Evolutionary conservation across 2,113 vertebrate genomes (phyloP), one percentile per base, ranked within the genome.

Genomic region (Pygoscelis antarcticus): DNA sequence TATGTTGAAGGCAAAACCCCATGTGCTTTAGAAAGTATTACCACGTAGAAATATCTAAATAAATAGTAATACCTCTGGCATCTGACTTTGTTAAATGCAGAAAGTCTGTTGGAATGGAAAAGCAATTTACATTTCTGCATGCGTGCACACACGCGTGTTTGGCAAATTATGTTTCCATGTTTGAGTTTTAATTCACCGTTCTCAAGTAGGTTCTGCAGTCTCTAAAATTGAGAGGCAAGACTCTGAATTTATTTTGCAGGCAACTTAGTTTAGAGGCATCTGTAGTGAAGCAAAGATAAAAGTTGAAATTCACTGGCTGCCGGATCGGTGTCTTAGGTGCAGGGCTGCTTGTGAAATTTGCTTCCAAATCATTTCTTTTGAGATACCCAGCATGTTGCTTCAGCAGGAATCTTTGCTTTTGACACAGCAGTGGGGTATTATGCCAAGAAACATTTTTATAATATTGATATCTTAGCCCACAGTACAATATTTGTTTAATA

Each of bases 101-200:
- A 30, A 66, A 26, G 49, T 6, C n/a, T 12, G 11, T 38, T 70
- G 30, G 66, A 66, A 42, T 66, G 26, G 44, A 83, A 83, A 74
- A 74, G 47, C 38, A 74, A 0, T 89, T 81, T 68, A 16, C 14
- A 30, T 65, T 96, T 65, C 51, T 68, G 29, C 23, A 4, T 10
- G 7, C 3, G 2, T 58, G 21, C 29, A 34, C 36, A 16, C 19
- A 2, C 2, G 9, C 2, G 1, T 26, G 9, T 75, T 82, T 83
- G 38, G 20, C 2, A 9, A 62, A 46, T 60, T 20, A 8, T 3
- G 2, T 46, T 82, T 82, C 44, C 11, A 1, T 6, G 11, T 86
- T 76, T 79, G 27, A 75, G 32, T 78, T 83, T 8, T 21, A 90
- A 27, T 68, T 75, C 34, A 30, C 27, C 2, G 0, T 58, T 65